Percentiles rank a stretch among this genome's conserved stretches.
These are phyloP conservation scores for Barbus barbus DNA, from an alignment of 2,113 vertebrate genomes.

Conservation along the genomic window DNA sequence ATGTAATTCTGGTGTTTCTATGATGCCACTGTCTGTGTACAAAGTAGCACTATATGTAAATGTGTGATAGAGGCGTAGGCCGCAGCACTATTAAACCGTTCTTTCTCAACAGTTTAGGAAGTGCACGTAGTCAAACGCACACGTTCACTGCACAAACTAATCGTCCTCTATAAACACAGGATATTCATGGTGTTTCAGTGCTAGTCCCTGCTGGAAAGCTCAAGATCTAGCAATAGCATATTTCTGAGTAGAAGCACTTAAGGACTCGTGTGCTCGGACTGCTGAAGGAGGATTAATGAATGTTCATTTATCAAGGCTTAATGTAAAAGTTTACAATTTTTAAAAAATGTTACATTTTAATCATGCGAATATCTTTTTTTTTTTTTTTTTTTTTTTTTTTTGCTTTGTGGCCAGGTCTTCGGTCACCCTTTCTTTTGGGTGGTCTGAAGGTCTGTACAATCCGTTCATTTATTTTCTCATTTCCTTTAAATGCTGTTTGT, in stretches of 20 bases:
- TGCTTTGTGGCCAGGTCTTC: background rate
- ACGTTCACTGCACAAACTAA: conserved; percentile 44
- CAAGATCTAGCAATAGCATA: conserved; percentile 32
- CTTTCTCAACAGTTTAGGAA: conserved; percentile 45
- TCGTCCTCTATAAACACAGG: conserved; percentile 35
- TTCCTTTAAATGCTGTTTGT: conserved; percentile 21
- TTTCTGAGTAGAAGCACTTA: conserved; percentile 44
- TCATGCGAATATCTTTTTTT: conserved; percentile 16
- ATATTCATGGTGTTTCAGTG: conserved; percentile 44
- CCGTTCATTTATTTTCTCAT: too few species aligned
- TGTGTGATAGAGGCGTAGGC: conserved; percentile 49
- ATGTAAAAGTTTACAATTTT: conserved; percentile 76
- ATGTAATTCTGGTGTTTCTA: conserved; percentile 54
- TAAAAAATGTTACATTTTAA: conserved; percentile 54
- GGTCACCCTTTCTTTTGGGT: background rate
- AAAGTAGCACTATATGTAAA: conserved; percentile 51
- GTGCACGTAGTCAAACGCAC: conserved; percentile 33
- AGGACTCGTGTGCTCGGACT: conserved; percentile 2
- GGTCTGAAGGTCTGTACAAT: background rate
- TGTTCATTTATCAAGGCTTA: conserved; percentile 64
- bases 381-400: background rate
- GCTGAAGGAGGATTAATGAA: conserved; percentile 49
- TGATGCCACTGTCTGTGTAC: conserved; percentile 50
- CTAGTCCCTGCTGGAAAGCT: conserved; percentile 45
- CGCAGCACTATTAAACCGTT: conserved; percentile 52